Evolutionary conservation across 2,797 vertebrate genomes (phyloP).

Genomic region (Hypotaenidia philippensis): DNA sequence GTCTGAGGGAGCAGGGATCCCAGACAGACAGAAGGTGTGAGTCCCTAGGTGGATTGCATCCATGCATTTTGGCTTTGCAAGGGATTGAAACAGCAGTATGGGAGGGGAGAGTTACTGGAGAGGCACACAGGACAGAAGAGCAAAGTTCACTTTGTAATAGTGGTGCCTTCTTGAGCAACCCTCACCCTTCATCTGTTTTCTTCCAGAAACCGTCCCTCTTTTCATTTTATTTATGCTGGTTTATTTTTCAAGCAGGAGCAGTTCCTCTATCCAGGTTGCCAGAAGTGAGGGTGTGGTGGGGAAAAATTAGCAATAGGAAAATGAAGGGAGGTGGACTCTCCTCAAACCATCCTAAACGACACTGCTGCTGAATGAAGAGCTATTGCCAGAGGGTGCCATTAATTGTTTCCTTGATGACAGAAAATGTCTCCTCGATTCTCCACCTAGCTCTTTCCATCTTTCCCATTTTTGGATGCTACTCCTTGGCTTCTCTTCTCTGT

Average conservation of each 20-base stretch:
- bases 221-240: background rate
- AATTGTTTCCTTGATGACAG: background rate
- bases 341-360: background rate
- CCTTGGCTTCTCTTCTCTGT: background rate
- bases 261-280: background rate
- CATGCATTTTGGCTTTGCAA: background rate
- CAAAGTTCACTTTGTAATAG: background rate
- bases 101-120: background rate
- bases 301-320: background rate
- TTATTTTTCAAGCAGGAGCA: background rate
- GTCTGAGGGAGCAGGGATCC: accelerated
- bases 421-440: background rate
- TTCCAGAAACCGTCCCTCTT: background rate
- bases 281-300: background rate
- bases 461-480: background rate
- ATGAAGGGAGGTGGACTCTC: background rate
- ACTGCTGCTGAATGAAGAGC: background rate
- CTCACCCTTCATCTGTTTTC: background rate
- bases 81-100: accelerated
- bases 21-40: background rate
- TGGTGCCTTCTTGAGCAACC: background rate
- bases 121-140: background rate
- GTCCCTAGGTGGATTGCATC: background rate
- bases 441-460: background rate
- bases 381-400: background rate